phyloP scores from a whole-genome alignment of 2,797 vertebrate species.

The Acanthurus leucopareius region DNA sequence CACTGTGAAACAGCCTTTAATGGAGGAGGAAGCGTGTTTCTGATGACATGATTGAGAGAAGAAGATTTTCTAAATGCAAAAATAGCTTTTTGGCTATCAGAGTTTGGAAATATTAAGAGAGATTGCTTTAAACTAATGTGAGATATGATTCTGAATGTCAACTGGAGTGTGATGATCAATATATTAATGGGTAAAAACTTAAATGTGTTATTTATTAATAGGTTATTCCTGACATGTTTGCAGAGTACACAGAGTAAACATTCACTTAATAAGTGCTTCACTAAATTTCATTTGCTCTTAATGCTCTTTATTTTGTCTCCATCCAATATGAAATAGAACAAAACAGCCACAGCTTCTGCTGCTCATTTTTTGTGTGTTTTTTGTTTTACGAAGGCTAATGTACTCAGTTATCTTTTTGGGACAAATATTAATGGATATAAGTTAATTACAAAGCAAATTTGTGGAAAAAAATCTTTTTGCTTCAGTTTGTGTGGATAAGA shows the following conservation, averaged over 20 bases:
- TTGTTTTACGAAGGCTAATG: slow-evolving; percentile 12
- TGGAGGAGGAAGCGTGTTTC: neutral
- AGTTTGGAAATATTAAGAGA: slow-evolving; percentile 4
- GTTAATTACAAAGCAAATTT: slow-evolving; percentile 46
- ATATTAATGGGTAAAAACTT: neutral
- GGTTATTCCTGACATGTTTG: slow-evolving; percentile 42
- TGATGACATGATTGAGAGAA: neutral
- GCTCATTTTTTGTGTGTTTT: slow-evolving; percentile 11
- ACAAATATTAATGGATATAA: slow-evolving; percentile 35
- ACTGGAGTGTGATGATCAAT: neutral
- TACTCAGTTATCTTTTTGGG: slow-evolving; percentile 13
- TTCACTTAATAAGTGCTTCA: slow-evolving; percentile 20
- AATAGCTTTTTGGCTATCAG: neutral
- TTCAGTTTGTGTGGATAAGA: slow-evolving; percentile 33
- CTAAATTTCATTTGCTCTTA: slow-evolving; percentile 52
- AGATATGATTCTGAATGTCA: neutral
- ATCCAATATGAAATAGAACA: slow-evolving; percentile 33
- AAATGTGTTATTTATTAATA: neutral
- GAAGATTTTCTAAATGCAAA: slow-evolving; percentile 23
- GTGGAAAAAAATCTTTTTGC: slow-evolving; percentile 14
- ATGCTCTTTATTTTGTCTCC: slow-evolving; percentile 29
- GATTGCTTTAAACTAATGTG: slow-evolving; percentile 7
- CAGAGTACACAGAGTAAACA: slow-evolving; percentile 36
- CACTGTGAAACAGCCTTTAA: slow-evolving; percentile 1
- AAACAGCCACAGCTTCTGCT: neutral